Evolutionary conservation across 2,888 invertebrate genomes (phyloP).

Genomic region (Camponotus fellah): DNA sequence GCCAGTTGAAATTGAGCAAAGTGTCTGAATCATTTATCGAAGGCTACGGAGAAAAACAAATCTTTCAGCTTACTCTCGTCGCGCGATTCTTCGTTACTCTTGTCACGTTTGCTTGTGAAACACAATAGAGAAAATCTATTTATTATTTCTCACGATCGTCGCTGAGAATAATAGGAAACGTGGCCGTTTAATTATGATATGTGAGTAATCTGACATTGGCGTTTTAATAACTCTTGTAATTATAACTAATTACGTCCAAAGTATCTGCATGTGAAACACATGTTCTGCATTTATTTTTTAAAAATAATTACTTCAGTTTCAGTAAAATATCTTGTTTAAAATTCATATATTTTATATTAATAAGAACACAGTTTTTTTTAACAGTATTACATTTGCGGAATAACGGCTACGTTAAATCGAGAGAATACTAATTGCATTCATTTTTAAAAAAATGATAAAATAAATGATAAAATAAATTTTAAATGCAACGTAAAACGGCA

Average conservation of each 20-base stretch:
- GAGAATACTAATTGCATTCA: background rate
- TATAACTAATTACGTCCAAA: background rate
- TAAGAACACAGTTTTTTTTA: background rate
- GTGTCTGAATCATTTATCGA: conserved; percentile 58
- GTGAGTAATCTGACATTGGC: conserved; percentile 27
- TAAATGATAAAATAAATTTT: background rate
- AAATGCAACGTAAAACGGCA: background rate
- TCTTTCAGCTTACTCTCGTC: conserved; percentile 37
- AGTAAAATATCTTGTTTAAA: background rate
- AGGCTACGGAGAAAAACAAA: conserved; percentile 60
- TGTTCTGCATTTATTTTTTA: background rate
- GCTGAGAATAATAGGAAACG: conserved; percentile 7
- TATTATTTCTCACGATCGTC: conserved; percentile 11
- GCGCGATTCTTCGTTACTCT: conserved; percentile 10
- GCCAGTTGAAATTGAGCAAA: conserved; percentile 55
- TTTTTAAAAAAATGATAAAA: background rate
- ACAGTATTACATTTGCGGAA: background rate
- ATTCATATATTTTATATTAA: background rate
- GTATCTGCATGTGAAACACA: background rate
- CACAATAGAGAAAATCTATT: conserved; percentile 43
- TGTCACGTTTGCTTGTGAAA: conserved; percentile 26
- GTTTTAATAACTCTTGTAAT: conserved; percentile 8
- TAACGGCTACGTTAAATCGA: background rate
- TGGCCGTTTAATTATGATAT: conserved; percentile 25
- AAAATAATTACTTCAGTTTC: background rate